A percentile compares a stretch with the other conserved stretches of the same genome.
phyloP scores from a whole-genome alignment of 2,797 vertebrate genomes.

The Petrocephalus schoutedeni region DNA sequence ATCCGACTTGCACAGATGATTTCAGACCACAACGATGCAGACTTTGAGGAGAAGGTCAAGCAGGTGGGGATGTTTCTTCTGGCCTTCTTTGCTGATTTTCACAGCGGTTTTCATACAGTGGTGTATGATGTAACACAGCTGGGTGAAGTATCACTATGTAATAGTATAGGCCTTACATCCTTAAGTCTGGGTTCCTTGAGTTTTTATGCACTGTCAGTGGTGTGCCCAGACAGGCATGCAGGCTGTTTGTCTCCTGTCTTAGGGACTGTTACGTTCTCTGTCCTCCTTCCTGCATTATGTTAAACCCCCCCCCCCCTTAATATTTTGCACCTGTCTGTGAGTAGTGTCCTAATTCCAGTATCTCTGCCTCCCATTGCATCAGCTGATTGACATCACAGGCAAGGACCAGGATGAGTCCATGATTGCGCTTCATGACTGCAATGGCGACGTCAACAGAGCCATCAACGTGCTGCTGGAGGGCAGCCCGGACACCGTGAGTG shows the following conservation, averaged over 20 bases:
- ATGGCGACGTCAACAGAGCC: conserved; percentile 96
- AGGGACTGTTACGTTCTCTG: not conserved
- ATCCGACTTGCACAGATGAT: conserved; percentile 99
- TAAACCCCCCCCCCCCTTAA: not conserved
- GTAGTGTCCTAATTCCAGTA: not conserved
- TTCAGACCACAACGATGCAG: conserved; percentile 97
- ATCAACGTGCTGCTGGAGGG: conserved; percentile 98
- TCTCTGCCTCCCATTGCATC: conserved; percentile 27
- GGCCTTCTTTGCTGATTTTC: not conserved
- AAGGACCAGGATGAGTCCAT: conserved; percentile 99
- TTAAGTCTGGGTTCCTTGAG: not conserved
- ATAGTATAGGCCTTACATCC: not conserved
- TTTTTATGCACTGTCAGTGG: not conserved
- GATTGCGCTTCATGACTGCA: conserved; percentile 97
- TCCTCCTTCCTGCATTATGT: not conserved
- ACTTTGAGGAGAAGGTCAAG: conserved; percentile 99
- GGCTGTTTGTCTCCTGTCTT: not conserved
- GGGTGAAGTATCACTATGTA: not conserved
- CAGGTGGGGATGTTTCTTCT: conserved; percentile 65
- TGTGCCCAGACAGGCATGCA: not conserved
- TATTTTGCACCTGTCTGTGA: not conserved
- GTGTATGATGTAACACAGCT: not conserved
- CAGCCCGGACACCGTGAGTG: conserved; percentile 89
- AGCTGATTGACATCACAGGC: conserved; percentile 98
- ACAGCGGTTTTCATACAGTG: not conserved